Conservation (phyloP, 2,797 vertebrate genomes). For the Dipus sagitta region DNA sequence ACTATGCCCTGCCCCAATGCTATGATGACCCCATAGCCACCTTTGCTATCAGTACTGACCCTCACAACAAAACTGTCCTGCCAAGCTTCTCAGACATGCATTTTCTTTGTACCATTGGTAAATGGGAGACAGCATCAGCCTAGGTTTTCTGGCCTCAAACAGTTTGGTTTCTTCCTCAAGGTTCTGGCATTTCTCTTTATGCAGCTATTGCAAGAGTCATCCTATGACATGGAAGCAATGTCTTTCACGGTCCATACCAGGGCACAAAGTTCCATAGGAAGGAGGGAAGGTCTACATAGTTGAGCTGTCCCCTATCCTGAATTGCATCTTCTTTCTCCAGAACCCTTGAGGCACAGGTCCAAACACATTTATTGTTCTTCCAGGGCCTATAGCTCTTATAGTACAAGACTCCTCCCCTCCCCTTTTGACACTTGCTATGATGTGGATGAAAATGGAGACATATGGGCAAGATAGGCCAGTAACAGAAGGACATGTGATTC, state of each 20-base stretch:
- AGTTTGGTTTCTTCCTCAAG: neutral
- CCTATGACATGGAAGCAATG: fast-evolving
- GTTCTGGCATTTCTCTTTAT: neutral
- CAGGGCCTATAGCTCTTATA: neutral
- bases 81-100: neutral
- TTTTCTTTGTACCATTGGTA: neutral
- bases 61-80: neutral
- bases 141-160: neutral
- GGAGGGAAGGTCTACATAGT: fast-evolving
- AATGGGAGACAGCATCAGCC: neutral
- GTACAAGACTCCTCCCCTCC: neutral
- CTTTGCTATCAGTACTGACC: neutral
- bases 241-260: neutral
- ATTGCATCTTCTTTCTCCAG: neutral
- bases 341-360: neutral
- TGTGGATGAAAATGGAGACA: neutral
- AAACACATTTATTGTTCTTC: neutral
- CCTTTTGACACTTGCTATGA: neutral
- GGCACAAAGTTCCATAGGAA: neutral
- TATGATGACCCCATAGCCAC: neutral
- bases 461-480: neutral
- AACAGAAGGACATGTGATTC: neutral
- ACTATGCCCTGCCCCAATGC: neutral
- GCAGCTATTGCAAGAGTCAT: neutral
- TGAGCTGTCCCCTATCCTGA: neutral